Evolutionary conservation across 2,888 invertebrate genomes (phyloP), one percentile per base, ranked within the genome.

Genomic region (Drosophila pseudotakahashii): DNA sequence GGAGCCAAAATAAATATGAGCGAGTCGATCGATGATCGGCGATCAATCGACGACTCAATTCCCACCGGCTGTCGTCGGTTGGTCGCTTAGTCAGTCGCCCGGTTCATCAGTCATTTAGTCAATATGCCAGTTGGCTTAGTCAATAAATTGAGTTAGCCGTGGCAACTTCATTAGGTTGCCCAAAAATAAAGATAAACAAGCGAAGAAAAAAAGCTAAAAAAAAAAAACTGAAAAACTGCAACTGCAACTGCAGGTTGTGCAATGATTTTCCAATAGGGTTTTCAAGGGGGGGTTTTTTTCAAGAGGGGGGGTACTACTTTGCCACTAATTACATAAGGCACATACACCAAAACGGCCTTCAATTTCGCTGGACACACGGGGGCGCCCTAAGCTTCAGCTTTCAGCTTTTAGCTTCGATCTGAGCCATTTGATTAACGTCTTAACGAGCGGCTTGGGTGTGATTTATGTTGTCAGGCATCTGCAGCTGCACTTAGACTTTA

Each of bases 351-450:
- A 19, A 52, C 67, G 88, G 87, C 88, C 83, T 84, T 84, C 83
- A 84, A 83, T 78, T 83, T 75, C 64, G 71, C 77, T 72, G 71
- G 66, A 66, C 66, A 66, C 66, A 63, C 34, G 37, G 62, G 50
- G 62, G 50, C 55, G 54, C 73, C 50, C 59, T 55, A 64, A 75
- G 76, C 50, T 58, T 54, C 39, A 16, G 26, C 9, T 39, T 13
- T 13, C 63, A 48, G 62, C 63, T 30, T 30, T 30, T 7, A 30
- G 7, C 30, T 30, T 47, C 62, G 63, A 63, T 63, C 62, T 62
- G 62, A 63, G 88, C 66, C 75, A 77, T 81, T 87, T 84, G 81
- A 81, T 87, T 84, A 81, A 84, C 88, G 85, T 84, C 88, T 81
- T 81, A 79, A 81, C 87, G 85, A 87, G 74, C 67, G 70, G 71